Conservation (phyloP, 2,888 invertebrate genomes). For the Chironomus riparius region DNA sequence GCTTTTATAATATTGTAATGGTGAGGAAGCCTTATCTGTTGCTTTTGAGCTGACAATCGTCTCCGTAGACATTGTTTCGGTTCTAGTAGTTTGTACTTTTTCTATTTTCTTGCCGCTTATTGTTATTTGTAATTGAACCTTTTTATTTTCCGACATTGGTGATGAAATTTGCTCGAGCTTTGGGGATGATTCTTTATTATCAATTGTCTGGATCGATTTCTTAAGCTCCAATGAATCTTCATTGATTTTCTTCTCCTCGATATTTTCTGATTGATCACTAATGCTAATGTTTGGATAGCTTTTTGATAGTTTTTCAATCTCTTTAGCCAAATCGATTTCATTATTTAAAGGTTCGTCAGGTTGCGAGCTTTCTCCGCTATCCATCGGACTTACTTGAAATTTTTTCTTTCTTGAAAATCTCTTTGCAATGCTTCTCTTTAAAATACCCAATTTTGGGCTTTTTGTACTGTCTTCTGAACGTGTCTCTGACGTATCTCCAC, state of each 20-base stretch:
- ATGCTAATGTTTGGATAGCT: neutral
- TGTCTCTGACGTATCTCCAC: neutral
- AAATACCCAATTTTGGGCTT: neutral
- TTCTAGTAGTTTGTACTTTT: neutral
- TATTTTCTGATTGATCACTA: neutral
- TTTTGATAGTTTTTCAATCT: neutral
- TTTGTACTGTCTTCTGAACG: neutral
- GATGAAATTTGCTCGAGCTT: neutral
- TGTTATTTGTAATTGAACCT: constrained; percentile 34
- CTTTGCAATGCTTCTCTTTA: neutral
- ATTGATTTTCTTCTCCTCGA: neutral
- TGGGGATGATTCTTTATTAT: neutral
- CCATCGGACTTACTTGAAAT: neutral
- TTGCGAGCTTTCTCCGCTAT: neutral
- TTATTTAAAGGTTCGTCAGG: neutral
- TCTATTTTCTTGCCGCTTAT: constrained; percentile 39
- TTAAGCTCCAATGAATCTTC: neutral
- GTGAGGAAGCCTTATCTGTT: constrained; percentile 14
- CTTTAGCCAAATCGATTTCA: neutral
- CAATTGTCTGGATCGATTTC: neutral
- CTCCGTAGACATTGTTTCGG: neutral
- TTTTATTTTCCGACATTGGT: neutral
- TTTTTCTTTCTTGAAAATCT: constrained; percentile 1
- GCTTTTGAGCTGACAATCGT: neutral
- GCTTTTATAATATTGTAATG: neutral